Conservation (phyloP, 2,888 invertebrate genomes). For the Acanthosepion lycidas region DNA sequence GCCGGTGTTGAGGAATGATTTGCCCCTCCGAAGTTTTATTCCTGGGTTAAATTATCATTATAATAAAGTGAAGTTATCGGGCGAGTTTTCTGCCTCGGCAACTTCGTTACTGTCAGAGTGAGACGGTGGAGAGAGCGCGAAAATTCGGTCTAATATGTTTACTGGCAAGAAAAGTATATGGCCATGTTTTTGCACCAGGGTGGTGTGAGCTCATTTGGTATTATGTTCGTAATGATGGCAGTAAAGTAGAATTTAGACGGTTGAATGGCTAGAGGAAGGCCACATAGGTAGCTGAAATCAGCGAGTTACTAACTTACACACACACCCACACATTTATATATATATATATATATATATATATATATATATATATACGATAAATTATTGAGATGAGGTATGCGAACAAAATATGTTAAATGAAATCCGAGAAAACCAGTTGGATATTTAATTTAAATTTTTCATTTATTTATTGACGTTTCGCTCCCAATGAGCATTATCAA, state of each 20-base stretch:
- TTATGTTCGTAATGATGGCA: background rate
- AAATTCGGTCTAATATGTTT: background rate
- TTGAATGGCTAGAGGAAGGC: background rate
- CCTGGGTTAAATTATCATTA: conserved; percentile 33
- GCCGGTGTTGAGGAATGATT: background rate
- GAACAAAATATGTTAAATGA: no score
- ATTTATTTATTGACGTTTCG: no score
- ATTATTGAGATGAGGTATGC: no score
- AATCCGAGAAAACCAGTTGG: no score
- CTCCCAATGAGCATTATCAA: no score
- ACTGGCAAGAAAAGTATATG: background rate
- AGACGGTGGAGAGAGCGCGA: background rate
- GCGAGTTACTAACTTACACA: background rate
- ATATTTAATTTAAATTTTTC: no score
- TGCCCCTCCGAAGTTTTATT: background rate
- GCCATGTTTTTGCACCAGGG: background rate
- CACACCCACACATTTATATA: no score
- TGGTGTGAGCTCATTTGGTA: background rate
- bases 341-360: no score
- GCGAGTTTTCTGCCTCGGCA: conserved; percentile 1
- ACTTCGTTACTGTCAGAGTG: conserved; percentile 13
- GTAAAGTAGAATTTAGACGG: background rate
- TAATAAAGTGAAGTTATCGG: conserved; percentile 2
- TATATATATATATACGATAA: no score
- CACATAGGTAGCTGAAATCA: background rate